phyloP scores from a whole-genome alignment of 2,113 vertebrate species.

The Zapornia atra region DNA sequence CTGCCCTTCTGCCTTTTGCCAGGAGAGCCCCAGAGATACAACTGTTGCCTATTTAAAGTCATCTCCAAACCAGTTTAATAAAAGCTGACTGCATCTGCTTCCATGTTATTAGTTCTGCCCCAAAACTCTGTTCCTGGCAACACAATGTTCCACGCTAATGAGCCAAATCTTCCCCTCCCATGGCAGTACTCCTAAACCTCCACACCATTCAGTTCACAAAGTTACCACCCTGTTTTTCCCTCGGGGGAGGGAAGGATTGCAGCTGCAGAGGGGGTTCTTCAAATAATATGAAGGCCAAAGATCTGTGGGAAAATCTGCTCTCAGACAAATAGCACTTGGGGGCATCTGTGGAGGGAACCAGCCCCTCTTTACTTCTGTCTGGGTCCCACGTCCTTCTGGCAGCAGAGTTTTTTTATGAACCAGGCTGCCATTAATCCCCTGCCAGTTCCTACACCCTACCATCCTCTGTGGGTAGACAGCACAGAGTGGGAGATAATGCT shows the following conservation, averaged over 20 bases:
- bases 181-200: constrained; percentile 67
- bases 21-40: constrained; percentile 32
- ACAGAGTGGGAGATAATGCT: constrained; percentile 49
- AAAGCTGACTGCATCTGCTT: constrained; percentile 72
- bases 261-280: constrained; percentile 71
- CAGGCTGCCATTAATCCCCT: constrained; percentile 60
- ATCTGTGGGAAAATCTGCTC: constrained; percentile 69
- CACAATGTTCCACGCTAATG: constrained; percentile 69
- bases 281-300: constrained; percentile 62
- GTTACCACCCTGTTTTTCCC: constrained; percentile 68
- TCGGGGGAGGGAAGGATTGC: constrained; percentile 65
- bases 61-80: constrained; percentile 71
- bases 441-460: constrained; percentile 54
- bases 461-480: constrained; percentile 54
- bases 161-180: constrained; percentile 72
- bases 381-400: constrained; percentile 64
- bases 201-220: constrained; percentile 69
- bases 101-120: constrained; percentile 72
- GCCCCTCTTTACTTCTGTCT: constrained; percentile 63
- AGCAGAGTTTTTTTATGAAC: constrained; percentile 29
- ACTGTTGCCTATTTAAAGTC: constrained; percentile 42
- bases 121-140: constrained; percentile 69
- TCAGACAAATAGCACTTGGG: constrained; percentile 68
- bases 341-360: constrained; percentile 61
- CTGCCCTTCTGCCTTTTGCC: neutral